Evolutionary conservation across 2,113 vertebrate genomes (phyloP).

Genomic region (Copsychus sechellarum): DNA sequence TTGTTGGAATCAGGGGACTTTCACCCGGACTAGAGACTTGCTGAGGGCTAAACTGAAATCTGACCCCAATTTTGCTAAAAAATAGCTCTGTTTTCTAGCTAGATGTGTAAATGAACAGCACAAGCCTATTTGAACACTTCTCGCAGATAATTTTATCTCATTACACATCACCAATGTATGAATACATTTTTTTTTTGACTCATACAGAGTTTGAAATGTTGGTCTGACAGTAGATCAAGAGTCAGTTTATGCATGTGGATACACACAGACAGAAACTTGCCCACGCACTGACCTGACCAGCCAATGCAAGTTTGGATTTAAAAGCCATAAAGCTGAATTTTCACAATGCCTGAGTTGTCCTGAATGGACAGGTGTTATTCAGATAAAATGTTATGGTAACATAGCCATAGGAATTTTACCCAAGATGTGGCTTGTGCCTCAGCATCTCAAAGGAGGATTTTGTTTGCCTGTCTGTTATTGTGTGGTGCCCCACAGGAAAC

Average conservation of each 20-base stretch:
- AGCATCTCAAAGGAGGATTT: background rate
- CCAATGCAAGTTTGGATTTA: background rate
- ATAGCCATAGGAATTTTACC: background rate
- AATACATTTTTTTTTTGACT: background rate
- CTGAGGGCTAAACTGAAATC: background rate
- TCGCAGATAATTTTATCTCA: background rate
- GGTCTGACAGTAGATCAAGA: background rate
- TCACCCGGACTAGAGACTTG: background rate
- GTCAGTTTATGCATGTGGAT: background rate
- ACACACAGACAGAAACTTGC: background rate
- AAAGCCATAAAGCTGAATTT: background rate
- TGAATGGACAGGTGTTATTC: background rate
- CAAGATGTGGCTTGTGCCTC: background rate
- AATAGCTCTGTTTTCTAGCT: background rate
- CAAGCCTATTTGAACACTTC: background rate
- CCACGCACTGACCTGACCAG: background rate
- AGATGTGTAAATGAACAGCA: background rate
- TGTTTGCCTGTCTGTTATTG: background rate
- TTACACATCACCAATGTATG: background rate
- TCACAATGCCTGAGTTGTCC: background rate
- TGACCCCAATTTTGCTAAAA: background rate
- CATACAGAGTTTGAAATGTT: background rate
- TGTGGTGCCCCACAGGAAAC: background rate
- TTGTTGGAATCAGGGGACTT: conserved; percentile 17
- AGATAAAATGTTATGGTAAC: background rate